Conservation (phyloP, 2,113 vertebrate species). For the Pontoporia blainvillei region DNA sequence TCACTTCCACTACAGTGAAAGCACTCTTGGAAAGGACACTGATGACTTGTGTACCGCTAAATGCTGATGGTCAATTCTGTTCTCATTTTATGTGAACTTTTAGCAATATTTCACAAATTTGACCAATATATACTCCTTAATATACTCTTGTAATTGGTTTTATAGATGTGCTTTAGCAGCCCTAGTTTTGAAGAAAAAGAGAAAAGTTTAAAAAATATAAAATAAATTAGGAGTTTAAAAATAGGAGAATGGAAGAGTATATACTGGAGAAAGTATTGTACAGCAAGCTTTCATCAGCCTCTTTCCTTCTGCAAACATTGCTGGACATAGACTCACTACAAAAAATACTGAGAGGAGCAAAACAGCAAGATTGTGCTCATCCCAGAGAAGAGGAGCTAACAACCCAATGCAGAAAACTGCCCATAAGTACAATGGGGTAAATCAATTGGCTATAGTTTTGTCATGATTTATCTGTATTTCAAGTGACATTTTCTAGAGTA, state of each 20-base stretch:
- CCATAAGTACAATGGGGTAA: neutral
- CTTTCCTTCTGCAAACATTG: neutral
- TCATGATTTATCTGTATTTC: neutral
- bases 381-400: neutral
- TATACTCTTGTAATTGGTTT: neutral
- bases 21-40: neutral
- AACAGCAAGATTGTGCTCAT: neutral
- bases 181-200: neutral
- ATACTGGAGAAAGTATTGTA: neutral
- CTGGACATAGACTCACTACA: neutral
- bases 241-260: no score
- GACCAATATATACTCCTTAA: neutral
- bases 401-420: neutral
- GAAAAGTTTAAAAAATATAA: neutral
- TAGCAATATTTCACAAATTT: neutral
- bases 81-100: neutral
- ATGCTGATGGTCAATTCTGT: neutral
- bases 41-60: neutral
- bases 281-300: neutral
- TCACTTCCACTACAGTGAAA: neutral
- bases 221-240: neutral
- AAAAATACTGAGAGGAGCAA: neutral
- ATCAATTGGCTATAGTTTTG: neutral
- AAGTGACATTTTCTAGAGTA: neutral
- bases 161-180: neutral